Conservation (phyloP, 2,113 vertebrate genomes). For the Lota lota region DNA sequence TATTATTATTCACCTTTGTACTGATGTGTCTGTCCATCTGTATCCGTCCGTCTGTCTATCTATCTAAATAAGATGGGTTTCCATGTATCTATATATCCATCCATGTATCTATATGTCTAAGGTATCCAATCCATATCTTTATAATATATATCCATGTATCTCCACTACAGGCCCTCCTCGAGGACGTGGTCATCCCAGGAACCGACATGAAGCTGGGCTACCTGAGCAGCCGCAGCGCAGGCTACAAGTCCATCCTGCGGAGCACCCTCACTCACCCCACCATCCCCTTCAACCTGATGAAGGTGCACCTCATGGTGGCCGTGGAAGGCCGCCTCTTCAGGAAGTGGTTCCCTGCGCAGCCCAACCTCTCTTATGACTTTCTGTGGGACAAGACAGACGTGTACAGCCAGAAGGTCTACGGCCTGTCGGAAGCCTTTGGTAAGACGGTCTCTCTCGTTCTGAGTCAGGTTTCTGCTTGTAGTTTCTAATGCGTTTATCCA, state of each 20-base stretch:
- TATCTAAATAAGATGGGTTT: too few species aligned
- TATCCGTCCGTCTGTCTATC: too few species aligned
- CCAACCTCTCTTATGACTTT: conserved; percentile 90
- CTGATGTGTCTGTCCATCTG: too few species aligned
- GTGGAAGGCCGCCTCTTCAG: conserved; percentile 94
- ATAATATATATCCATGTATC: too few species aligned
- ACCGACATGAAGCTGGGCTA: conserved; percentile 88
- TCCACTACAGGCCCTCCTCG: conserved; percentile 83
- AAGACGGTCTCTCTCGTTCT: conserved; percentile 35
- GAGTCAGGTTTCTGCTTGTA: too few species aligned
- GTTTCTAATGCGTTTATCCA: too few species aligned
- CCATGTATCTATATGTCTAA: too few species aligned
- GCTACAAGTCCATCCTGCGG: conserved; percentile 91
- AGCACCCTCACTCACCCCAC: conserved; percentile 88
- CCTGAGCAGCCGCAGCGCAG: conserved; percentile 90
- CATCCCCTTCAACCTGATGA: conserved; percentile 98
- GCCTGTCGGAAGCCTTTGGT: conserved; percentile 93
- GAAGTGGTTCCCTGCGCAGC: conserved; percentile 93
- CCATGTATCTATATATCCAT: conserved; percentile 13
- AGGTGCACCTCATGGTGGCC: conserved; percentile 96
- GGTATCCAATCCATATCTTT: too few species aligned
- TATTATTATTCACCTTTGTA: too few species aligned
- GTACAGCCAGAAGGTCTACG: conserved; percentile 97
- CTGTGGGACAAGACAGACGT: conserved; percentile 98
- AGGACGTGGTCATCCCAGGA: conserved; percentile 86